Evolutionary conservation across 30 jellyfish, hydroid and myxozoan species (phyloP).

Genomic region (Hydractinia symbiolongicarpus): DNA sequence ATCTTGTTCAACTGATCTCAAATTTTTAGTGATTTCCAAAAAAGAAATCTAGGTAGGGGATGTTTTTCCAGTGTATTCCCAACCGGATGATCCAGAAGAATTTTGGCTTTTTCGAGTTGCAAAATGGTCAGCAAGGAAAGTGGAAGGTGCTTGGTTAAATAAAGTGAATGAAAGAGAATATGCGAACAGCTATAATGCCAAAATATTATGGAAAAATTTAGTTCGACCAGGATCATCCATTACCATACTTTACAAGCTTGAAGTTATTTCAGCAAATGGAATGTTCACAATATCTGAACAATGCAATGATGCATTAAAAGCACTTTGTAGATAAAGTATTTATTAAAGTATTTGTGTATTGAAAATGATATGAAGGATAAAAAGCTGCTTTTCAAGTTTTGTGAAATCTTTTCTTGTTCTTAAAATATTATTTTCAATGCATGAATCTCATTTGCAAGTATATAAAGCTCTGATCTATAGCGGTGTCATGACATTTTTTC

Average conservation of each 20-base stretch:
- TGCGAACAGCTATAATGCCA: not conserved
- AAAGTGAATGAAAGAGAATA: not conserved
- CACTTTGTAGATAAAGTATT: not conserved
- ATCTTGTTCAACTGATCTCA: no score
- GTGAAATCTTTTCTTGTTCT: no score
- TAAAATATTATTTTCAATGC: no score
- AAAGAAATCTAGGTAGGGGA: not conserved
- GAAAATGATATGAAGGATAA: no score
- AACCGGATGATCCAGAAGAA: constrained; percentile 12
- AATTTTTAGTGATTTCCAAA: not conserved
- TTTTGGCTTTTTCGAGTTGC: constrained; percentile 8
- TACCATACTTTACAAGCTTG: not conserved
- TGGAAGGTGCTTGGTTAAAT: constrained; percentile 1
- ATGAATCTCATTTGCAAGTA: no score
- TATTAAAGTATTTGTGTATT: not conserved
- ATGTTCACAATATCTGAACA: not conserved
- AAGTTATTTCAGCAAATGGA: not conserved
- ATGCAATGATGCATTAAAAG: not conserved
- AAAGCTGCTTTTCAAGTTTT: no score
- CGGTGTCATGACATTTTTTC: no score
- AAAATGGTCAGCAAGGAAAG: not conserved
- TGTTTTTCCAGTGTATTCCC: not conserved
- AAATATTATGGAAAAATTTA: not conserved
- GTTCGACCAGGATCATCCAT: constrained; percentile 8
- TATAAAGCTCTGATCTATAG: no score